Evolutionary conservation across 2,113 vertebrate species (phyloP).

Genomic region (Xenopus tropicalis): UCB_Xtro_10.0 CM004445.2:74752001-74752500

Average conservation of each 20-base stretch:
- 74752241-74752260: neutral
- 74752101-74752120: neutral
- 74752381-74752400: too few relatives aligned
- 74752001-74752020: neutral
- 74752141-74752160: constrained; percentile 2
- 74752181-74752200: neutral
- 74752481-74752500: too few relatives aligned
- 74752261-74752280: too few relatives aligned
- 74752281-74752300: too few relatives aligned
- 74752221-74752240: neutral
- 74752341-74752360: too few relatives aligned
- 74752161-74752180: neutral
- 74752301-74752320: too few relatives aligned
- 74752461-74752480: too few relatives aligned
- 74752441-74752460: too few relatives aligned
- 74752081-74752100: neutral
- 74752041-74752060: neutral
- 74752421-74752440: too few relatives aligned
- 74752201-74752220: neutral
- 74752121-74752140: neutral
- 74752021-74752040: neutral
- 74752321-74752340: too few relatives aligned
- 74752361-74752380: too few relatives aligned
- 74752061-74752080: constrained; percentile 1
- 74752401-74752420: too few relatives aligned